Percentiles rank a stretch among this genome's conserved stretches.
These are phyloP conservation scores for Leptopilina clavipes DNA, from an alignment of 1,140 invertebrate genomes.

Conservation along the genomic window DNA sequence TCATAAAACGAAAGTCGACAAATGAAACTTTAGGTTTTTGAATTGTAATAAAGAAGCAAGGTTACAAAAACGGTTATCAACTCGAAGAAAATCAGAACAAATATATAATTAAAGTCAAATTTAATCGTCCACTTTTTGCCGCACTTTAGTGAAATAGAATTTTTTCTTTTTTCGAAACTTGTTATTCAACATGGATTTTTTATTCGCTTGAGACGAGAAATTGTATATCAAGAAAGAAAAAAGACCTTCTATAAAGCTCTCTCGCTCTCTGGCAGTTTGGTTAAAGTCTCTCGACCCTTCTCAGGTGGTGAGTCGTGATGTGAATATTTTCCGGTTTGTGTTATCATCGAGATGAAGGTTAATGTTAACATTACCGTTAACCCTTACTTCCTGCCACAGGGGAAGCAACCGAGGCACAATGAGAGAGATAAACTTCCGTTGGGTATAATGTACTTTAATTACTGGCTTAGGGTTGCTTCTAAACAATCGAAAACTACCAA, in stretches of 20 bases:
- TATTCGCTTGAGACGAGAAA: too few relatives aligned
- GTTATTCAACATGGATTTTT: too few relatives aligned
- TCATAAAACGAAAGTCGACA: conserved; percentile 19
- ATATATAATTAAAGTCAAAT: conserved; percentile 13
- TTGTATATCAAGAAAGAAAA: too few relatives aligned
- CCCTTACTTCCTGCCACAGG: conserved; percentile 26
- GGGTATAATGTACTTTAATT: conserved; percentile 30
- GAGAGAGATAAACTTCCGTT: conserved; percentile 14
- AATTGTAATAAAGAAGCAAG: not conserved
- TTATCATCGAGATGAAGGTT: conserved; percentile 34
- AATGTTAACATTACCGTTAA: conserved; percentile 33
- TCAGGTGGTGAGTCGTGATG: conserved; percentile 26
- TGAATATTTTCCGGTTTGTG: conserved; percentile 24
- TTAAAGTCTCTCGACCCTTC: not conserved
- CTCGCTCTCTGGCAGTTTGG: not conserved
- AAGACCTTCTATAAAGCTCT: not conserved
- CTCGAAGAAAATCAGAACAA: too few relatives aligned
- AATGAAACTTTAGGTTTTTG: not conserved
- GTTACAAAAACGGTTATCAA: not conserved
- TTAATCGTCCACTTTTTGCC: not conserved
- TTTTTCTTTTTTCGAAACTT: not conserved
- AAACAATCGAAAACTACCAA: conserved; percentile 20
- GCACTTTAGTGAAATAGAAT: too few relatives aligned
- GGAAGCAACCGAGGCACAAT: conserved; percentile 15
- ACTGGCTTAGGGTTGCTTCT: conserved; percentile 32